These are phyloP conservation scores for Scrobipalpa atriplicella DNA, from an alignment of 2,888 invertebrate species.

Conservation along the genomic window DNA sequence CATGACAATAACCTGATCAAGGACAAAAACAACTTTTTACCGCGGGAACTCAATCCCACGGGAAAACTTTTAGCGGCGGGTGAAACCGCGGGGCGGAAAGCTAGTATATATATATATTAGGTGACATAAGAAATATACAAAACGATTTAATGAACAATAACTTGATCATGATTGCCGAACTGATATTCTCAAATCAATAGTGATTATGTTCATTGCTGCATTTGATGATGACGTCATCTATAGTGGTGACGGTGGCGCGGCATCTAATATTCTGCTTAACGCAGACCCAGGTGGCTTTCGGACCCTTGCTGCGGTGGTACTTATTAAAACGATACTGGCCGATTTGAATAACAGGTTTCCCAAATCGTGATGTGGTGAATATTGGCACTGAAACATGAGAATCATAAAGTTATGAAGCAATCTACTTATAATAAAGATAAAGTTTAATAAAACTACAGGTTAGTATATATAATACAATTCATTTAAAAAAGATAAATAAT, in stretches of 20 bases:
- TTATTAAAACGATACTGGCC: conserved; percentile 39
- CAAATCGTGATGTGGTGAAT: conserved; percentile 37
- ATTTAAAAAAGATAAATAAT: not conserved
- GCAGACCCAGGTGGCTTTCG: conserved; percentile 43
- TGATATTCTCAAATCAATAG: not conserved
- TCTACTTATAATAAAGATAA: not conserved
- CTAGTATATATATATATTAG: not conserved
- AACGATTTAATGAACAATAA: too few relatives aligned
- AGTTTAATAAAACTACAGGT: not conserved
- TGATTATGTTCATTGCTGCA: conserved; percentile 32
- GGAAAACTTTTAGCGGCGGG: too few relatives aligned
- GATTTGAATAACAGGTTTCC: conserved; percentile 40
- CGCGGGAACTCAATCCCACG: too few relatives aligned
- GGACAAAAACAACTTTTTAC: too few relatives aligned
- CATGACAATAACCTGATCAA: too few relatives aligned
- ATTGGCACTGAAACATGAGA: conserved; percentile 2
- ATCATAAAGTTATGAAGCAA: not conserved
- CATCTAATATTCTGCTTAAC: conserved; percentile 47
- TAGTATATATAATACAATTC: too few relatives aligned
- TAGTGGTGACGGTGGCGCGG: conserved; percentile 39
- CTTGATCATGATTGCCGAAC: too few relatives aligned
- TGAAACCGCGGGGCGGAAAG: too few relatives aligned
- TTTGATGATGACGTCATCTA: conserved; percentile 40
- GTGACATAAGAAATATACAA: not conserved
- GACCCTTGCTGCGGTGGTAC: conserved; percentile 31